These are phyloP conservation scores for Glossosoma conforme DNA, from an alignment of 1,140 invertebrate species.

Conservation along the genomic window DNA sequence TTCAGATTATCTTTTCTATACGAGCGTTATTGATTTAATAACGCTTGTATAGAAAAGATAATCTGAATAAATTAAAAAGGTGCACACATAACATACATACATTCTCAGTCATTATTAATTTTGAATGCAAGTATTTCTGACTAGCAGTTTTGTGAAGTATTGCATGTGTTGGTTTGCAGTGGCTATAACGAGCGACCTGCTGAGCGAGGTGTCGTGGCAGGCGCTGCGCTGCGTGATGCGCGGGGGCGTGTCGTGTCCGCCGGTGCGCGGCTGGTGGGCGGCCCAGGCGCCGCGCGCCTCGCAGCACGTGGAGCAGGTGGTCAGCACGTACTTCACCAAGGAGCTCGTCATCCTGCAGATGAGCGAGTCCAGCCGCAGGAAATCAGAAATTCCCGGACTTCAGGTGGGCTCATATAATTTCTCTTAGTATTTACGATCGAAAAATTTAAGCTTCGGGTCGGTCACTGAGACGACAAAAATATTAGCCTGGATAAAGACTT, in stretches of 20 bases:
- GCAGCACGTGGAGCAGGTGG: conserved; percentile 70
- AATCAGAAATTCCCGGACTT: conserved; percentile 17
- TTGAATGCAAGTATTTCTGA: no score
- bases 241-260: conserved; percentile 60
- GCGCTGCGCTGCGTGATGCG: conserved; percentile 60
- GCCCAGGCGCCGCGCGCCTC: conserved; percentile 61
- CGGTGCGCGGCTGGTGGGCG: conserved; percentile 79
- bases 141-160: no score
- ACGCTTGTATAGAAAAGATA: no score
- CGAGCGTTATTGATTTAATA: no score
- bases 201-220: conserved; percentile 63
- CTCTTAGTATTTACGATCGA: conserved; percentile 5
- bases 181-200: conserved; percentile 32
- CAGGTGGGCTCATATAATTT: no score
- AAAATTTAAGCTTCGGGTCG: neutral
- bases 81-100: no score
- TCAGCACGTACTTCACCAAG: conserved; percentile 67
- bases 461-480: neutral
- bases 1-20: no score
- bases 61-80: no score
- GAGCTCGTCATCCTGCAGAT: conserved; percentile 68
- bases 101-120: no score
- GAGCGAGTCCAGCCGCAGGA: conserved; percentile 43
- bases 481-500: no score
- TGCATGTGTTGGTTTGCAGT: conserved; percentile 33